Base-by-base conservation (phyloP, 2,888 invertebrate species). In the Drosophila putrida region DNA sequence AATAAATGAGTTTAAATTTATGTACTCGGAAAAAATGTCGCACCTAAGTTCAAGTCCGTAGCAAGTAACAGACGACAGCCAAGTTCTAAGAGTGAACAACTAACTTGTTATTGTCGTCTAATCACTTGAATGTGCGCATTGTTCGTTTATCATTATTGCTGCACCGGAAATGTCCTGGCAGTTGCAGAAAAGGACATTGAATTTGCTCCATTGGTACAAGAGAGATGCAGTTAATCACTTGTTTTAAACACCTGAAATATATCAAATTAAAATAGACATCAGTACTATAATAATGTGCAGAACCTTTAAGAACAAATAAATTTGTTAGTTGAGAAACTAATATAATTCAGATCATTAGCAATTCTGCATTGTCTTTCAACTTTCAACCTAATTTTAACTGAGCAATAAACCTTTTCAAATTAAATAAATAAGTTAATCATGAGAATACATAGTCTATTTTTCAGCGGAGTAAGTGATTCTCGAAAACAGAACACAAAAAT, bases 1-100 rank as follows among this genome's bases (percentile, higher is more conserved):
- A 49, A 67, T 68, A 82, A 86, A 80, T 82, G 75, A 86, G 68
- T 60, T 38, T 39, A 66, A 80, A 82, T 86, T 86, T 82, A 86
- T 86, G 86, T 67, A 50, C 33, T 28, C 38, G 50, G 58, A 67
- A 75, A 67, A 79, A 66, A 70, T 67, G 75, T 72, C 60, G 78
- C 75, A 81, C 58, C 81, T 58, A 49, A 53, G 41, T 13, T 10
- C 39, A 39, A 61, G 20, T 13, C 13, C 15, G 33, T 15, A 35
- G 13, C 38, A 53, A 71, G 15, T 39, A 63, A 38, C 38, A 57
- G 25, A 33, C 13, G 53, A 47, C 44, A 46, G 31, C 13, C 13
- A 54, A 59, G 28, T 25, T 31, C 6, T 11, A 11, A 39, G n/a
- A 38, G 36, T 43, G 44, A 49, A 54, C 55, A 71, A 82, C 67